A percentile compares a stretch with the other conserved stretches of the same genome.
Evolutionary conservation across 1,140 invertebrate species (phyloP).

Genomic region (Berghia stephanieae): DNA sequence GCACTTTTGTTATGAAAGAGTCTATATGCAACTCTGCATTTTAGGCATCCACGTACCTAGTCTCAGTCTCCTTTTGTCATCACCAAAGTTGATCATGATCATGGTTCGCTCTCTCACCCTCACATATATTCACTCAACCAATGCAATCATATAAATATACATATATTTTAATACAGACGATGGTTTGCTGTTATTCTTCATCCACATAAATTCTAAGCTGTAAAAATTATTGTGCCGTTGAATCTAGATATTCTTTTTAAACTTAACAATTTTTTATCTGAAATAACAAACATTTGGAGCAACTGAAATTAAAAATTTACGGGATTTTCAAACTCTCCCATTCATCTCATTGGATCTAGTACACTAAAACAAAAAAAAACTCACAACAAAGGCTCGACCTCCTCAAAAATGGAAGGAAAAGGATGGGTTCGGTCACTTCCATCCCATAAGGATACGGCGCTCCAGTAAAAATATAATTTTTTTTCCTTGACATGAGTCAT

Average conservation of each 20-base stretch:
- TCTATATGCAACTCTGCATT: constrained; percentile 54
- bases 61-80: constrained; percentile 12
- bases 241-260: not conserved
- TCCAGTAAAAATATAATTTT: no score
- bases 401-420: no score
- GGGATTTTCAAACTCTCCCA: no score
- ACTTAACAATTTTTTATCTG: no score
- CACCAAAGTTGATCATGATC: not conserved
- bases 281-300: no score
- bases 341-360: no score
- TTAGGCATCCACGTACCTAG: constrained; percentile 14
- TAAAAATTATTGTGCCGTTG: not conserved
- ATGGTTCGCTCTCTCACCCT: not conserved
- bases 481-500: no score
- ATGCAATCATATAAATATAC: not conserved
- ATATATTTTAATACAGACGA: not conserved
- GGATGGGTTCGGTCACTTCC: no score
- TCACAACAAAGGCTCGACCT: no score
- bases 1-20: constrained; percentile 55
- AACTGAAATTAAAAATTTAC: no score
- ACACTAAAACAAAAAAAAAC: no score
- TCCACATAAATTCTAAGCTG: not conserved
- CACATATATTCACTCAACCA: not conserved
- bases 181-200: not conserved
- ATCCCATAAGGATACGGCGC: no score